phyloP scores from a whole-genome alignment of 2,797 vertebrate species.

The Microctenopoma stevenorrisi region DNA sequence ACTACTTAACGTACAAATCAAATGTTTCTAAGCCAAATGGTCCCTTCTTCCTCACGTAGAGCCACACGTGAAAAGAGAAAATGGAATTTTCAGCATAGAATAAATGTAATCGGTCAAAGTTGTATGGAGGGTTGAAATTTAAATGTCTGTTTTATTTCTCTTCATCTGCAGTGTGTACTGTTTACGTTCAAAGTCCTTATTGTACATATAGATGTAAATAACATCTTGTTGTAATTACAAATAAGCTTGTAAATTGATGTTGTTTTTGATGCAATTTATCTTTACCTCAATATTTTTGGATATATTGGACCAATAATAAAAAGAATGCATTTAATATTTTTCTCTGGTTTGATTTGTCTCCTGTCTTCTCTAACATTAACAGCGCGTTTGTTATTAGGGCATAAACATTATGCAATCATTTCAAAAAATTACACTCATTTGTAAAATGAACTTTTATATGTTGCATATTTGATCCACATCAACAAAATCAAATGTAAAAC shows the following conservation, averaged over 20 bases:
- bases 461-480: neutral
- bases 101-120: constrained; percentile 13
- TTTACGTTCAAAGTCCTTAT: constrained; percentile 73
- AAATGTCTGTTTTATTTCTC: constrained; percentile 18
- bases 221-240: constrained; percentile 74
- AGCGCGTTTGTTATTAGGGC: too few relatives aligned
- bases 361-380: neutral
- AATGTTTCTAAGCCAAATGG: constrained; percentile 58
- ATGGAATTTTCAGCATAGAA: constrained; percentile 21
- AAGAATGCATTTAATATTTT: constrained; percentile 56
- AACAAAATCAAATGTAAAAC: neutral
- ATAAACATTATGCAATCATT: too few relatives aligned
- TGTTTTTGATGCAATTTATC: constrained; percentile 80
- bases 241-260: constrained; percentile 79
- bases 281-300: constrained; percentile 79
- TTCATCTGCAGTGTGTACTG: constrained; percentile 68
- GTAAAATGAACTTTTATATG: neutral
- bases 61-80: constrained; percentile 18
- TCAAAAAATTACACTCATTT: neutral
- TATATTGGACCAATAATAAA: constrained; percentile 84
- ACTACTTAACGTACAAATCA: constrained; percentile 15
- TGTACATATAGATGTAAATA: constrained; percentile 78
- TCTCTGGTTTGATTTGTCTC: constrained; percentile 12
- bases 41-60: constrained; percentile 5
- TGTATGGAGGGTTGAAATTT: neutral